Conservation (phyloP, 2,888 invertebrate species). For the Leptopterna dolabrata region DNA sequence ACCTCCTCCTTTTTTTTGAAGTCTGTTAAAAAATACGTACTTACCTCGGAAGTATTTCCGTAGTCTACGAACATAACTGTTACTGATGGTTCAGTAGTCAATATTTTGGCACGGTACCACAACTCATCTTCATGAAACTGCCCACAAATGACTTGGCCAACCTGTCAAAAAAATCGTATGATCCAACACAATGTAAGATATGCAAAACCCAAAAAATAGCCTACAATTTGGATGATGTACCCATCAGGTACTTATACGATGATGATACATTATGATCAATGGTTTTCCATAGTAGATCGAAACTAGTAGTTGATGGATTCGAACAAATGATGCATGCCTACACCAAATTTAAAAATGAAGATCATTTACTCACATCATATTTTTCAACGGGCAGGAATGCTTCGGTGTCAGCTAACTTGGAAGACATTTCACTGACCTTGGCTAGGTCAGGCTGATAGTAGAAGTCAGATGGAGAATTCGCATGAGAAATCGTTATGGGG, state of each 20-base stretch:
- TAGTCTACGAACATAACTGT: slow-evolving; percentile 63
- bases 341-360: too few species aligned
- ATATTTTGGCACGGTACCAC: slow-evolving; percentile 62
- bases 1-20: too few species aligned
- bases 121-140: slow-evolving; percentile 52
- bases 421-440: not conserved
- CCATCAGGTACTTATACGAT: too few species aligned
- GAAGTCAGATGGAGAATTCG: slow-evolving; percentile 24
- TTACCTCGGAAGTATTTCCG: slow-evolving; percentile 61
- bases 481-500: not conserved
- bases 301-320: too few species aligned
- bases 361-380: slow-evolving; percentile 31
- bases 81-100: not conserved
- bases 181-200: too few species aligned
- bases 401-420: slow-evolving; percentile 4
- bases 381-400: not conserved
- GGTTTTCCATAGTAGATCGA: too few species aligned
- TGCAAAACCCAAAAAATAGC: too few species aligned
- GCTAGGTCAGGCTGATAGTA: slow-evolving; percentile 2
- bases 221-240: too few species aligned
- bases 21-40: too few species aligned
- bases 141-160: slow-evolving; percentile 33
- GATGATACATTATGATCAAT: too few species aligned
- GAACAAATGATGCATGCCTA: too few species aligned
- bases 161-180: slow-evolving; percentile 25